phyloP scores from a whole-genome alignment of 2,888 invertebrate genomes.

The Arrhopalites spinosus region DNA sequence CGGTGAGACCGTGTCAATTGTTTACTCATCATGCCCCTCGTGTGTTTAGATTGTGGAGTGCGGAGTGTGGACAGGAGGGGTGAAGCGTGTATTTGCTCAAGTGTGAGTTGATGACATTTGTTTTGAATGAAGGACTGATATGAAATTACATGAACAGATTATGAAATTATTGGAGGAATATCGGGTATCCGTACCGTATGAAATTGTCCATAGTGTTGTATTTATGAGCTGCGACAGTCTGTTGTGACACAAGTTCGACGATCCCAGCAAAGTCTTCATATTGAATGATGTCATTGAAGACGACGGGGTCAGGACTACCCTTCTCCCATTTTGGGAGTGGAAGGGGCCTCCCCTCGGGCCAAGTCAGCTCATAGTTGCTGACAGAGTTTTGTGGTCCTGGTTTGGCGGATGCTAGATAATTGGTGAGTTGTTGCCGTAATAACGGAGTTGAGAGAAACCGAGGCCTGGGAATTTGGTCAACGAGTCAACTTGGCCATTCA shows the following conservation, averaged over 20 bases:
- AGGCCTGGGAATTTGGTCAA: conserved; percentile 34
- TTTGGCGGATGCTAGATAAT: conserved; percentile 54
- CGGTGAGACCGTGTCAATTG: no score
- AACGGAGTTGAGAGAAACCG: conserved; percentile 36
- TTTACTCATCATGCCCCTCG: no score
- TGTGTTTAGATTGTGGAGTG: no score
- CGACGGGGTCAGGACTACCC: conserved; percentile 59
- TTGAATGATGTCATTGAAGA: conserved; percentile 65
- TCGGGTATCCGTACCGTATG: no score
- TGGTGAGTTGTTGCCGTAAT: conserved; percentile 47
- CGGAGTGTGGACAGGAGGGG: no score
- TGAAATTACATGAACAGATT: no score
- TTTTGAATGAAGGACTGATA: no score
- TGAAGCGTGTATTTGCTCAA: no score
- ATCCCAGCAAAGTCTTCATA: conserved; percentile 80
- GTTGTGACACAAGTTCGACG: conserved; percentile 79
- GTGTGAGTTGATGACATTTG: no score
- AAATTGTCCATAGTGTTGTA: conserved; percentile 90
- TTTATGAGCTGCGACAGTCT: conserved; percentile 79
- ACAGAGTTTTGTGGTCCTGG: neutral
- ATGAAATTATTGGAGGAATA: no score
- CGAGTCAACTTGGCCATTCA: conserved; percentile 98
- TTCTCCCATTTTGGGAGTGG: conserved; percentile 78
- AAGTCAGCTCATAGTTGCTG: conserved; percentile 57
- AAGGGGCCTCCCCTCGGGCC: conserved; percentile 73